Evolutionary conservation across 2,113 vertebrate species (phyloP).

Genomic region (Cavia porcellus): DNA sequence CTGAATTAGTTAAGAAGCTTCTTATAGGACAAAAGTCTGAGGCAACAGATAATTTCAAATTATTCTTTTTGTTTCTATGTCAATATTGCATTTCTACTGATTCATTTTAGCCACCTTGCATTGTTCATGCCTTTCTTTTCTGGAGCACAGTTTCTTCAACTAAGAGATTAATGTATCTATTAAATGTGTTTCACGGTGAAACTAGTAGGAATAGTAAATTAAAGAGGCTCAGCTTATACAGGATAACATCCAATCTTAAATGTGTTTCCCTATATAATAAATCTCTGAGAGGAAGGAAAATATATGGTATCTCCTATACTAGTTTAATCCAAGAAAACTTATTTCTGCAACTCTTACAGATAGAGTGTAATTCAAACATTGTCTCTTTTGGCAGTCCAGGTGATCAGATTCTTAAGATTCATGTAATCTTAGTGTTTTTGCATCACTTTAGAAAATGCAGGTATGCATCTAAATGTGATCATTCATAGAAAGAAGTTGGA

Average conservation of each 20-base stretch:
- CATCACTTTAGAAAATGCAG: background rate
- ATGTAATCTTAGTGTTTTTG: background rate
- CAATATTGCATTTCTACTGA: background rate
- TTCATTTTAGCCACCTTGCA: background rate
- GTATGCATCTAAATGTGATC: background rate
- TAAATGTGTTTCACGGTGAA: background rate
- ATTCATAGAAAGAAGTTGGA: background rate
- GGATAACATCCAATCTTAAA: background rate
- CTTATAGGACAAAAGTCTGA: background rate
- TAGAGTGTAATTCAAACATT: background rate
- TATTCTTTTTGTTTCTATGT: background rate
- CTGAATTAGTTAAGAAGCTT: background rate
- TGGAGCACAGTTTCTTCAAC: slow-evolving; percentile 20
- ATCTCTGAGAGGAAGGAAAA: slow-evolving; percentile 36
- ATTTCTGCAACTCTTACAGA: background rate
- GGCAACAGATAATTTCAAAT: background rate
- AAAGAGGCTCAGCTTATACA: slow-evolving; percentile 18
- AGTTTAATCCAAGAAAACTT: slow-evolving; percentile 9
- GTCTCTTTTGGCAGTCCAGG: background rate
- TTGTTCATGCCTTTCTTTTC: background rate
- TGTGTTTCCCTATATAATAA: background rate
- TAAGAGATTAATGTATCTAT: slow-evolving; percentile 23
- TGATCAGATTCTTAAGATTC: background rate
- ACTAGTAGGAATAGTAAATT: slow-evolving; percentile 1
- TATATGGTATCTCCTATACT: background rate